A percentile compares a stretch with the other conserved stretches of the same genome.
Evolutionary conservation across 2,797 vertebrate species (phyloP).

Genomic region (Sphaeramia orbicularis): DNA sequence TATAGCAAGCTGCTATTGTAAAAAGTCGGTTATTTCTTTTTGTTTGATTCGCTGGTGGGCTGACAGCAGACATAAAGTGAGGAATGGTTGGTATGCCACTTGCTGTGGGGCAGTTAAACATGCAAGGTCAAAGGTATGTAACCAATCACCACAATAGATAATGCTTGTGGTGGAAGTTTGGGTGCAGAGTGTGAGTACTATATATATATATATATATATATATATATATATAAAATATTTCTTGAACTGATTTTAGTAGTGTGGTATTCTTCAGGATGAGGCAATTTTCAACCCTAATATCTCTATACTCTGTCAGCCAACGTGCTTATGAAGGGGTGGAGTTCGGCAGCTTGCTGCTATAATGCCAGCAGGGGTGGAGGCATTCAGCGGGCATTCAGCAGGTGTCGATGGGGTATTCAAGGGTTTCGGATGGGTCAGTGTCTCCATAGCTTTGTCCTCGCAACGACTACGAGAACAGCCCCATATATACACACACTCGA

Average conservation of each 20-base stretch:
- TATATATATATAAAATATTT: too few relatives aligned
- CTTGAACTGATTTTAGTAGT: too few relatives aligned
- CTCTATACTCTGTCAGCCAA: not conserved
- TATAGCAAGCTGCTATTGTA: conserved; percentile 43
- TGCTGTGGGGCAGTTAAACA: conserved; percentile 19
- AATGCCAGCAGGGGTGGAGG: conserved; percentile 54
- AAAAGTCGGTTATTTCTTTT: conserved; percentile 36
- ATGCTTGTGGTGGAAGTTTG: too few relatives aligned
- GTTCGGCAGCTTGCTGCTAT: conserved; percentile 42
- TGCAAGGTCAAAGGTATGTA: conserved; percentile 15
- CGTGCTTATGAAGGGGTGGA: conserved; percentile 24
- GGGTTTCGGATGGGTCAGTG: conserved; percentile 48
- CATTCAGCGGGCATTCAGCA: conserved; percentile 55
- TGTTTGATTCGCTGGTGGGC: conserved; percentile 21
- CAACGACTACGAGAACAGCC: conserved; percentile 51
- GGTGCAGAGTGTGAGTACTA: too few relatives aligned
- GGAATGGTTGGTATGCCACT: conserved; percentile 50
- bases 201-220: too few relatives aligned
- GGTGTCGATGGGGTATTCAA: conserved; percentile 56
- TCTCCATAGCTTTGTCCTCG: conserved; percentile 53
- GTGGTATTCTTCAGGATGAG: conserved; percentile 15
- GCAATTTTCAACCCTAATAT: conserved; percentile 13
- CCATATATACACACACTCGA: conserved; percentile 15
- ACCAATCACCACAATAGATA: not conserved
- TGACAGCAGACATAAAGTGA: conserved; percentile 36